These are phyloP conservation scores for Cephus rjabovi DNA, from an alignment of 2,888 invertebrate genomes.

Conservation along the genomic window DNA sequence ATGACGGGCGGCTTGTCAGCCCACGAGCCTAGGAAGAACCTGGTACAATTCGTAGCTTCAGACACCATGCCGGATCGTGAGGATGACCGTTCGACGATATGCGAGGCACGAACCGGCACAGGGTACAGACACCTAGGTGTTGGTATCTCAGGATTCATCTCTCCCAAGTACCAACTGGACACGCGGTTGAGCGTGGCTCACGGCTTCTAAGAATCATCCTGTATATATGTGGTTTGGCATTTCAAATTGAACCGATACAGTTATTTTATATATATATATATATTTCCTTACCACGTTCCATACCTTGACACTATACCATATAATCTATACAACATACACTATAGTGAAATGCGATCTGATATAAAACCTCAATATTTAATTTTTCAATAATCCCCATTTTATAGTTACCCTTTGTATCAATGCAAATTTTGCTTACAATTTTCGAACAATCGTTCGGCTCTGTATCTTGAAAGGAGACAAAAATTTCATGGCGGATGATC, in stretches of 20 bases:
- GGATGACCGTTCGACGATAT: conserved; percentile 36
- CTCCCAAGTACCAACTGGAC: conserved; percentile 1
- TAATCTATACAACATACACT: too few relatives aligned
- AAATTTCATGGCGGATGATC: conserved; percentile 40
- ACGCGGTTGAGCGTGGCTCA: conserved; percentile 2
- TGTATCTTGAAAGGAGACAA: not conserved
- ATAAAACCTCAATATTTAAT: too few relatives aligned
- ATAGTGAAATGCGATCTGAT: too few relatives aligned
- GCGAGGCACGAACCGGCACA: conserved; percentile 31
- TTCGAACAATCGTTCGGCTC: too few relatives aligned
- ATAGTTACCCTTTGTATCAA: too few relatives aligned
- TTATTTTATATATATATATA: not conserved
- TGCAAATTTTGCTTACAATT: too few relatives aligned
- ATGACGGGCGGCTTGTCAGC: conserved; percentile 63
- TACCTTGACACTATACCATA: too few relatives aligned
- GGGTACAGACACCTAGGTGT: conserved; percentile 36
- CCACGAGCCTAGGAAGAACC: conserved; percentile 41
- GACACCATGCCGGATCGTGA: conserved; percentile 10
- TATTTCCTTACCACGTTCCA: too few relatives aligned
- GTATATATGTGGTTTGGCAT: conserved; percentile 9
- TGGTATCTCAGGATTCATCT: conserved; percentile 22
- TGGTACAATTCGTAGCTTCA: conserved; percentile 46
- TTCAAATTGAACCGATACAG: conserved; percentile 13
- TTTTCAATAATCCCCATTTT: too few relatives aligned
- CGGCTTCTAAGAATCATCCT: conserved; percentile 35